phyloP scores from a whole-genome alignment of 35 echinoderm and acorn worm species.

The Stichopus chloronotus region DNA sequence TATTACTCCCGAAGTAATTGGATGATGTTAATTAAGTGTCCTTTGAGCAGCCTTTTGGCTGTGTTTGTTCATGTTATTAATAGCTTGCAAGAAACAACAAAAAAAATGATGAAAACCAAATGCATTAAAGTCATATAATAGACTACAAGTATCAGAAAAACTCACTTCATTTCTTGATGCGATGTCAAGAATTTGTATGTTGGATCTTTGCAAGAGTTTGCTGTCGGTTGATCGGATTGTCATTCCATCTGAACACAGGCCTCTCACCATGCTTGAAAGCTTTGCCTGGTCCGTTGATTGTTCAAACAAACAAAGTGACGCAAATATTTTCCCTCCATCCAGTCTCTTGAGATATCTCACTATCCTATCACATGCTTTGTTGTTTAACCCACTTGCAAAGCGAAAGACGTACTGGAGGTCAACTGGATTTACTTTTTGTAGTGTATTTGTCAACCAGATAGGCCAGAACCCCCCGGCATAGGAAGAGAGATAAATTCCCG shows the following conservation, averaged over 20 bases:
- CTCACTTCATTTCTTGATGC: too few relatives aligned
- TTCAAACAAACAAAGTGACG: neutral
- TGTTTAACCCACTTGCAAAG: too few relatives aligned
- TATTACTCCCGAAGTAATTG: too few relatives aligned
- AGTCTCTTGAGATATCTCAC: neutral
- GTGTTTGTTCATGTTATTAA: too few relatives aligned
- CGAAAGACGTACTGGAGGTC: conserved; percentile 23
- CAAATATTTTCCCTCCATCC: neutral
- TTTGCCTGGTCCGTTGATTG: neutral
- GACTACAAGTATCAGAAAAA: too few relatives aligned
- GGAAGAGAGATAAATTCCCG: neutral
- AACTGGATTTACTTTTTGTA: neutral
- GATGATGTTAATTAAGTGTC: too few relatives aligned
- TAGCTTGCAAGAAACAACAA: too few relatives aligned
- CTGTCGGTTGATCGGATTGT: neutral
- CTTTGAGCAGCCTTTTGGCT: too few relatives aligned
- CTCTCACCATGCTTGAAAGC: neutral
- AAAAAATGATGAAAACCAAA: too few relatives aligned
- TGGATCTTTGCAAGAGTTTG: neutral
- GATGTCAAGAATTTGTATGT: neutral
- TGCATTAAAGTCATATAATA: too few relatives aligned
- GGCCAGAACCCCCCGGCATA: neutral
- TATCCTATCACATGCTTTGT: neutral
- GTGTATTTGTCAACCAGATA: neutral
- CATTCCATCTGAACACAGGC: neutral